These are phyloP conservation scores for Entomyzon cyanotis DNA, from an alignment of 2,113 vertebrate genomes.

Conservation along the genomic window DNA sequence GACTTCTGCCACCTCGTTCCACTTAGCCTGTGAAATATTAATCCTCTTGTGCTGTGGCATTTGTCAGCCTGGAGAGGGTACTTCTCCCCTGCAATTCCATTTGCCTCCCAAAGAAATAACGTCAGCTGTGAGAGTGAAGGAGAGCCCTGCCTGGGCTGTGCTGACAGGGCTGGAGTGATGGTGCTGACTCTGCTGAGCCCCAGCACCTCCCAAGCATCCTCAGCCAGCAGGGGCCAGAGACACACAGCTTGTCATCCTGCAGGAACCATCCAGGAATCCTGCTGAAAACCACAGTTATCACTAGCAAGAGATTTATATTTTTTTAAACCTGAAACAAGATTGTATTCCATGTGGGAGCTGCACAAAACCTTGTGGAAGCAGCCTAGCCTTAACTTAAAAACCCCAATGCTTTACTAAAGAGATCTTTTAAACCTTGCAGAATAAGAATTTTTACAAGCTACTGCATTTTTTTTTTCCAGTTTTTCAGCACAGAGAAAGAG, in stretches of 20 bases:
- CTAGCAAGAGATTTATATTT: not conserved
- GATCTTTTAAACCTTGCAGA: constrained; percentile 2
- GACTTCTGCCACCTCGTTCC: not conserved
- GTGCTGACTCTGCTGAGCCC: not conserved
- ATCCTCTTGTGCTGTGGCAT: not conserved
- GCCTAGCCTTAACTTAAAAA: not conserved
- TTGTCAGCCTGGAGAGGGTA: not conserved
- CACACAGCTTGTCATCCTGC: not conserved
- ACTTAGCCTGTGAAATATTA: not conserved
- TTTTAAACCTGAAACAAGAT: not conserved
- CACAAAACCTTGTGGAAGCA: not conserved
- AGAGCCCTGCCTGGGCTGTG: not conserved
- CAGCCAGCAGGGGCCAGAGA: not conserved
- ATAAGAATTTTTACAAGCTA: not conserved
- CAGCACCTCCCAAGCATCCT: not conserved
- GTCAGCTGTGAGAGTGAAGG: not conserved
- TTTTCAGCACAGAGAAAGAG: not conserved
- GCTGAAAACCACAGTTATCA: not conserved
- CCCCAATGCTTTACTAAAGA: not conserved
- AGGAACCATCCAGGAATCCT: not conserved
- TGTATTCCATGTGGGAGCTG: not conserved
- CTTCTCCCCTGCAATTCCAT: not conserved
- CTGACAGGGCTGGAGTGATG: not conserved
- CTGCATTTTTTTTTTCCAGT: not conserved
- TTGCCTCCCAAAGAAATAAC: not conserved